Percentiles rank a stretch among this genome's conserved stretches.
These are phyloP conservation scores for Aplocera efformata DNA, from an alignment of 2,888 invertebrate species.

Conservation along the genomic window DNA sequence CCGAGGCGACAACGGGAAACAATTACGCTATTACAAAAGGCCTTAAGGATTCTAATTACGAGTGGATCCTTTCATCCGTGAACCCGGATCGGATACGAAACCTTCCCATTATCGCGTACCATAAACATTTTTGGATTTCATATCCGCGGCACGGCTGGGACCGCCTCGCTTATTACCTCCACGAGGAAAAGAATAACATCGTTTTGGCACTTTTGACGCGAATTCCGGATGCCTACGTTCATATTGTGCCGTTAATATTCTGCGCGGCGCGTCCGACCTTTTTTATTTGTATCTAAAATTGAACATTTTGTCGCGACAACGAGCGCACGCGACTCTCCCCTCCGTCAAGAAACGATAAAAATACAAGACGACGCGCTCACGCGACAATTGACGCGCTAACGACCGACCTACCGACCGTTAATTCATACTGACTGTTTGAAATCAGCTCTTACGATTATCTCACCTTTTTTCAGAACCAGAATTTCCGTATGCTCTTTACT, in stretches of 20 bases:
- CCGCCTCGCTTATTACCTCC: constrained; percentile 73
- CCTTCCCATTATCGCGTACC: constrained; percentile 67
- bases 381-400: constrained; percentile 61
- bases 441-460: constrained; percentile 32
- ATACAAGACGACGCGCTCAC: constrained; percentile 56
- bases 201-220: constrained; percentile 78
- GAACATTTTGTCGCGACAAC: constrained; percentile 79
- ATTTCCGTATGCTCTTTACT: too few relatives aligned
- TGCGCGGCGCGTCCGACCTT: constrained; percentile 76
- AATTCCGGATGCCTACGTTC: constrained; percentile 77
- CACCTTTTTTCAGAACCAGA: constrained; percentile 6
- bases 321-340: constrained; percentile 65
- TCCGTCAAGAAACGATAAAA: constrained; percentile 69
- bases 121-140: constrained; percentile 78
- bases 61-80: constrained; percentile 63
- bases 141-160: constrained; percentile 72
- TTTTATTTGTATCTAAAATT: constrained; percentile 81
- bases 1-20: constrained; percentile 68
- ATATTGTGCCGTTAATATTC: constrained; percentile 80
- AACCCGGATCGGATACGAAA: constrained; percentile 70
- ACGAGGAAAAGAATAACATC: constrained; percentile 78
- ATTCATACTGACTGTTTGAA: constrained; percentile 47
- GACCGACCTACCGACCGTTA: constrained; percentile 49
- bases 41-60: constrained; percentile 73
- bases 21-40: constrained; percentile 70